phyloP scores from a whole-genome alignment of 92 coral and sea anemone species.

The Scolanthus callimorphus region DNA sequence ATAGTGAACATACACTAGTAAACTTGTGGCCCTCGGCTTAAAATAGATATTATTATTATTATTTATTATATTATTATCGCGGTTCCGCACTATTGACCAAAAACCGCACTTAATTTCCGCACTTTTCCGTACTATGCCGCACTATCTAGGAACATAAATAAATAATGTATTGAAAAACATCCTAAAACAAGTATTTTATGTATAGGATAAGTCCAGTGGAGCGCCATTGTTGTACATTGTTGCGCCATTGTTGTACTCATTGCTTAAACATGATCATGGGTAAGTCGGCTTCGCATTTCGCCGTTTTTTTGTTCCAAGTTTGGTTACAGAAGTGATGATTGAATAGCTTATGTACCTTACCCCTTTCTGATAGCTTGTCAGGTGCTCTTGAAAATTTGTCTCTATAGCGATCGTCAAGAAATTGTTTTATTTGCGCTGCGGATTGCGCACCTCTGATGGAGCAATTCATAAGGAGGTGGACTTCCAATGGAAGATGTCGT shows the following conservation, averaged over 20 bases:
- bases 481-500: constrained; percentile 48
- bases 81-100: no score
- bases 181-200: no score
- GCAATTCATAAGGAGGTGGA: constrained; percentile 66
- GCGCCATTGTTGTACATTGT: constrained; percentile 72
- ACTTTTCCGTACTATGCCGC: no score
- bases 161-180: no score
- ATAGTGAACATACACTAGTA: no score
- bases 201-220: constrained; percentile 77
- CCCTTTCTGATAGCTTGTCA: constrained; percentile 54
- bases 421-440: constrained; percentile 53
- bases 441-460: constrained; percentile 46
- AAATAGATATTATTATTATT: no score
- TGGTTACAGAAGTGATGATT: constrained; percentile 49
- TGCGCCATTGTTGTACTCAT: constrained; percentile 58
- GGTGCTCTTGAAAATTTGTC: constrained; percentile 63
- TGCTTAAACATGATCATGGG: constrained; percentile 70
- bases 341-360: constrained; percentile 82
- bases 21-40: no score
- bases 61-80: no score
- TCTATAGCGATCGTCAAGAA: constrained; percentile 59
- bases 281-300: constrained; percentile 21
- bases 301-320: constrained; percentile 34
- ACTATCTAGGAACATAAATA: no score
- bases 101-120: no score